Base-by-base conservation (phyloP, 2,888 invertebrate genomes). In the Beris chalybata region DNA sequence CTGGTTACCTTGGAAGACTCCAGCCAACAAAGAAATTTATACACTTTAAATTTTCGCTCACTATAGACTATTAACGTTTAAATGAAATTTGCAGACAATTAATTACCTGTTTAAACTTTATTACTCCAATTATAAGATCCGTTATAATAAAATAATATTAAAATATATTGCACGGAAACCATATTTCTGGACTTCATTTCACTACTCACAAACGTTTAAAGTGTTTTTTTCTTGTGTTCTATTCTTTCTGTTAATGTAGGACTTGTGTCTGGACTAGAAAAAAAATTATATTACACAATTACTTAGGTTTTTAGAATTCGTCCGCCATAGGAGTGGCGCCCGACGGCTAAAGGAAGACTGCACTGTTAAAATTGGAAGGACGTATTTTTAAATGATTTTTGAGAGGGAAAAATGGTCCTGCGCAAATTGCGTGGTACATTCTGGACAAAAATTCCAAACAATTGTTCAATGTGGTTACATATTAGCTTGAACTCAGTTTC, bases 71-170 rank as follows among this genome's bases (percentile, higher is more conserved):
- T 22, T 2, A 1, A 22, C 22, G 22, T 22, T 22, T 22, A 22
- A 22, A 22, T 22, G 22, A 22, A 22, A 22, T 22, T n/a, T 13
- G 50, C 13, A 50, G 38, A 43, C 9, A 15, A 12, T 15, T 38
- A 59, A 12, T 52, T 61, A 61, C 61, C 61, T 61, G 22, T 61
- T 52, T 61, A 61, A 38, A 61, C 7, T 43, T 56, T 11, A n/a
- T 43, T 77, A 80, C 75, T 80, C 80, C 80, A 80, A 79, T 80
- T 80, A 74, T 80, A 80, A 68, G 79, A 80, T 73, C 80, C 80
- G 77, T 79, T 80, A 71, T 80, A 80, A 76, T 78, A 80, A 79
- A 80, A 79, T 74, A 80, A 79, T 76, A 79, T 80, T 76, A 80
- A 77, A 76, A 80, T 79, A 73, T 79, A 78, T 75, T 77, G 75